Evolutionary conservation across 2,797 vertebrate genomes (phyloP).

Genomic region (Percopsis omiscomaycus): DNA sequence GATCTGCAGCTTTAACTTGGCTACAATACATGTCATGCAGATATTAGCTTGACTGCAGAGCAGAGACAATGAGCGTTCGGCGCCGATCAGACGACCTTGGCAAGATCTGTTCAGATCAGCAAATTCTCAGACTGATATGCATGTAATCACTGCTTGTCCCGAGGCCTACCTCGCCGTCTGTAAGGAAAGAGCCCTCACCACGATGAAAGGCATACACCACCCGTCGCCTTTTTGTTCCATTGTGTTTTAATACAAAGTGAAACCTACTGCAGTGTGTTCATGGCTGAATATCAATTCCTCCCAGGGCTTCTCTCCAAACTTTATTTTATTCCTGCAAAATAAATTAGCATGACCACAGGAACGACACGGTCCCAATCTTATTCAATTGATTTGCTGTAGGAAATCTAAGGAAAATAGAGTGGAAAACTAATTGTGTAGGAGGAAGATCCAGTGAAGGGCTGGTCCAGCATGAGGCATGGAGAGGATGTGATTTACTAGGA

Average conservation of each 20-base stretch:
- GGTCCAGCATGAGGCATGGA: slow-evolving; percentile 6
- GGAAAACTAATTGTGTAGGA: not conserved
- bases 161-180: slow-evolving; percentile 39
- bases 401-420: slow-evolving; percentile 13
- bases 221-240: slow-evolving; percentile 18
- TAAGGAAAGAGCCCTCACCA: slow-evolving; percentile 24
- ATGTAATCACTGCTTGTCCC: slow-evolving; percentile 55
- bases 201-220: slow-evolving; percentile 21
- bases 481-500: slow-evolving; percentile 47
- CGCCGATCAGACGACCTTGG: slow-evolving; percentile 66
- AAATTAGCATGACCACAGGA: slow-evolving; percentile 16
- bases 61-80: slow-evolving; percentile 34
- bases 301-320: slow-evolving; percentile 21
- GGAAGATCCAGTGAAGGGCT: slow-evolving; percentile 6
- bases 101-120: slow-evolving; percentile 60
- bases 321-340: slow-evolving; percentile 20
- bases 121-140: slow-evolving; percentile 59
- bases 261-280: slow-evolving; percentile 24
- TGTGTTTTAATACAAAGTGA: slow-evolving; percentile 22
- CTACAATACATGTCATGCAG: slow-evolving; percentile 41
- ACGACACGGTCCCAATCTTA: not conserved
- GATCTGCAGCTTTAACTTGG: slow-evolving; percentile 43
- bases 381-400: slow-evolving; percentile 18
- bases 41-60: slow-evolving; percentile 48
- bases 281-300: slow-evolving; percentile 30